Evolutionary conservation across 2,113 vertebrate genomes (phyloP).

Genomic region (Otus sunia): DNA sequence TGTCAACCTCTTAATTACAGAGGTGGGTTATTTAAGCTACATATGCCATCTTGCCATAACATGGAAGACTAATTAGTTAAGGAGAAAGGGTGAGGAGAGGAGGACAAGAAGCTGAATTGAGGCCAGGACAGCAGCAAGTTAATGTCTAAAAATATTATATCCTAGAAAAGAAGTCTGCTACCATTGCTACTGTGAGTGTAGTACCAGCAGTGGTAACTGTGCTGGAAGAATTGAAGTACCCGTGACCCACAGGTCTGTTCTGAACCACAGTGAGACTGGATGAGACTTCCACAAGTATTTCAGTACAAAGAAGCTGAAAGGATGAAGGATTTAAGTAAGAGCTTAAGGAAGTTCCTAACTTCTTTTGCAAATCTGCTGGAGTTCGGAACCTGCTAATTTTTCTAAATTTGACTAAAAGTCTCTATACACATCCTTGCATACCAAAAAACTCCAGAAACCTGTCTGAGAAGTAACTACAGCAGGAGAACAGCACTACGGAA

Average conservation of each 20-base stretch:
- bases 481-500: background rate
- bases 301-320: background rate
- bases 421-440: background rate
- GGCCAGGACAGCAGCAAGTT: background rate
- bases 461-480: background rate
- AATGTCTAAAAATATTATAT: background rate
- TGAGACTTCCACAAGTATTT: background rate
- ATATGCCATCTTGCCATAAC: background rate
- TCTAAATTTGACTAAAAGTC: background rate
- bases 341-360: background rate
- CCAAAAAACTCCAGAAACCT: background rate
- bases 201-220: background rate
- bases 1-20: conserved; percentile 31
- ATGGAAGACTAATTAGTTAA: conserved; percentile 50
- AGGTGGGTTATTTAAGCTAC: conserved; percentile 44
- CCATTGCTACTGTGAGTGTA: background rate
- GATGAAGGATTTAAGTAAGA: background rate
- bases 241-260: background rate
- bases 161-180: background rate
- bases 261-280: background rate
- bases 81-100: background rate
- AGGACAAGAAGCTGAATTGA: background rate
- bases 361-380: background rate
- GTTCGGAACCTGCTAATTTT: background rate
- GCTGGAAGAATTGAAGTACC: background rate